Conservation (phyloP, 1,140 invertebrate species). For the Drosophila melanica region DNA sequence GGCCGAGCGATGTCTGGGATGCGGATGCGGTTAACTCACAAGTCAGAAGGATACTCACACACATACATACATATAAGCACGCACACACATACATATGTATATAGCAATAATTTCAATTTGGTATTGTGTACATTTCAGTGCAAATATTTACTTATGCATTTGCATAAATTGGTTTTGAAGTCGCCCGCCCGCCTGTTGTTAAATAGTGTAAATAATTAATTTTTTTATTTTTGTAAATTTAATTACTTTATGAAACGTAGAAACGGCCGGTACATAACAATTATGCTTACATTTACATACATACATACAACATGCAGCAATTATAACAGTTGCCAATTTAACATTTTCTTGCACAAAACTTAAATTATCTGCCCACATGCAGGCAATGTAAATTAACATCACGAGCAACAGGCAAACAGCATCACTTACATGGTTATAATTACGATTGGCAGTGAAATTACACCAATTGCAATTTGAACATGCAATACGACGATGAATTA, state of each 20-base stretch:
- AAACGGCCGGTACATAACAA: neutral
- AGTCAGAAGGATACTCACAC: slow-evolving; percentile 18
- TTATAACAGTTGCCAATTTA: neutral
- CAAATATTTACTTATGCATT: slow-evolving; percentile 72
- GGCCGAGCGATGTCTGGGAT: slow-evolving; percentile 3
- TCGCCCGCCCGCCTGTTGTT: slow-evolving; percentile 40
- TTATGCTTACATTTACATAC: slow-evolving; percentile 3
- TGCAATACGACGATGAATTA: neutral
- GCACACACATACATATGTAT: neutral
- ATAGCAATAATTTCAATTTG: slow-evolving; percentile 66
- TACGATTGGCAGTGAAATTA: too few species aligned
- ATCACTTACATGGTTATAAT: too few species aligned
- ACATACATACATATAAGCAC: neutral
- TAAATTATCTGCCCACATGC: neutral
- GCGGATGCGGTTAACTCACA: slow-evolving; percentile 13
- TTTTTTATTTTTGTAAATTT: slow-evolving; percentile 59
- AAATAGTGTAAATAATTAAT: slow-evolving; percentile 69
- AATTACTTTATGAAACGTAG: slow-evolving; percentile 53
- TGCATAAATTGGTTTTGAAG: slow-evolving; percentile 70
- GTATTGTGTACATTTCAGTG: slow-evolving; percentile 63
- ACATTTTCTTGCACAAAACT: neutral
- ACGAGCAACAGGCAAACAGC: neutral
- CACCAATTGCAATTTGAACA: neutral
- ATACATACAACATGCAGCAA: neutral
- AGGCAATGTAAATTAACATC: neutral